Evolutionary conservation across 2,113 vertebrate species (phyloP).

Genomic region (Deroptyus accipitrinus): DNA sequence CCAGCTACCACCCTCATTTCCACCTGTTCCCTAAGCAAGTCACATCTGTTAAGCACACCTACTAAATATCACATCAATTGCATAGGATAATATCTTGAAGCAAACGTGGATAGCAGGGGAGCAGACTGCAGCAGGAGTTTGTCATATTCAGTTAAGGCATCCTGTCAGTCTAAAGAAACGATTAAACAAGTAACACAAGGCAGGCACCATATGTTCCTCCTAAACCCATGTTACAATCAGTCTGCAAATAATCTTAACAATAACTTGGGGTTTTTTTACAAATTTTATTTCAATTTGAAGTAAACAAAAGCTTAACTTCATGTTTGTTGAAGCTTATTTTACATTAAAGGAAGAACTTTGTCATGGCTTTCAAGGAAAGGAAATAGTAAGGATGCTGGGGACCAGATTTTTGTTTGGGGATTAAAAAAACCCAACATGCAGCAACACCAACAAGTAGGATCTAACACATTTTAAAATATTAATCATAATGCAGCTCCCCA

Average conservation of each 20-base stretch:
- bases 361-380: background rate
- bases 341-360: background rate
- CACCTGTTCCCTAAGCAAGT: slow-evolving; percentile 20
- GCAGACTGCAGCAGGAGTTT: slow-evolving; percentile 1
- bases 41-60: background rate
- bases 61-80: slow-evolving; percentile 20
- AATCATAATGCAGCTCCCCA: background rate
- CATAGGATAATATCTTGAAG: background rate
- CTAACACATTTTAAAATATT: background rate
- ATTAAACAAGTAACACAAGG: background rate
- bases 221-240: background rate
- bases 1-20: slow-evolving; percentile 29
- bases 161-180: background rate
- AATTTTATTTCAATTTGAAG: background rate
- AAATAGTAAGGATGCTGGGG: background rate
- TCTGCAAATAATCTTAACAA: background rate
- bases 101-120: background rate
- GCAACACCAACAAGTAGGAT: background rate
- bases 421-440: background rate
- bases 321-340: background rate
- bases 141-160: background rate
- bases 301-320: background rate
- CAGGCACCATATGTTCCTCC: background rate
- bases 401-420: background rate
- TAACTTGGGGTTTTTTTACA: background rate